Evolutionary conservation across 2,888 invertebrate species (phyloP).

Genomic region (Rhodophaea formosa): DNA sequence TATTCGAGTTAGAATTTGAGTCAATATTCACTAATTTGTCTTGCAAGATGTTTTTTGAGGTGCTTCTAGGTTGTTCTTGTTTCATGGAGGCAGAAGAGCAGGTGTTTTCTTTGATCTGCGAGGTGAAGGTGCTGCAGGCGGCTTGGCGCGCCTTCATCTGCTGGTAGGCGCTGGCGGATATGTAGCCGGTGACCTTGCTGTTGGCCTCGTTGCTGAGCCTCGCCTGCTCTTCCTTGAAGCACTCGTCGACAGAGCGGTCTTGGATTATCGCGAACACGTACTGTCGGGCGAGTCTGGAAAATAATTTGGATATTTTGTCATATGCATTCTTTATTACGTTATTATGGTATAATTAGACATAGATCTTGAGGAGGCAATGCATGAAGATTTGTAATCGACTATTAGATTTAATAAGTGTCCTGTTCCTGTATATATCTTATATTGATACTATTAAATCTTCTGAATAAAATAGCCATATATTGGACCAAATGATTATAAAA

Average conservation of each 20-base stretch:
- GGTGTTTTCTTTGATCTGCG: slow-evolving; percentile 71
- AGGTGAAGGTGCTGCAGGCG: slow-evolving; percentile 42
- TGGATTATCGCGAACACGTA: slow-evolving; percentile 84
- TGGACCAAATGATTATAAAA: too few relatives aligned
- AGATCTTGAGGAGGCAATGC: too few relatives aligned
- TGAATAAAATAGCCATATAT: too few relatives aligned
- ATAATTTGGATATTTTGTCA: slow-evolving; percentile 2
- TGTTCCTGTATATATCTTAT: too few relatives aligned
- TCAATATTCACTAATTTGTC: slow-evolving; percentile 74
- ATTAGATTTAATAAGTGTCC: too few relatives aligned
- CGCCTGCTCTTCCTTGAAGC: slow-evolving; percentile 73
- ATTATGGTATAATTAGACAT: too few relatives aligned
- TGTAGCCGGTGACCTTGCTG: slow-evolving; percentile 74
- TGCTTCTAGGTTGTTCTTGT: slow-evolving; percentile 56
- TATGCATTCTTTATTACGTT: too few relatives aligned
- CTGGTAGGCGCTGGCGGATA: slow-evolving; percentile 68
- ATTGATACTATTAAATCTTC: too few relatives aligned
- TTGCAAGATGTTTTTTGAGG: slow-evolving; percentile 68
- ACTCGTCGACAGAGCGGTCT: slow-evolving; percentile 84
- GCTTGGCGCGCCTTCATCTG: slow-evolving; percentile 51
- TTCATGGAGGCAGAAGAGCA: slow-evolving; percentile 45
- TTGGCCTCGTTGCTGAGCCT: slow-evolving; percentile 55
- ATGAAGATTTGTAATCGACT: too few relatives aligned
- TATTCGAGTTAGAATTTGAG: slow-evolving; percentile 52
- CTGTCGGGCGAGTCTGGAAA: slow-evolving; percentile 82